Base-by-base conservation (phyloP, 2,797 vertebrate species). In the Oophaga sylvatica region DNA sequence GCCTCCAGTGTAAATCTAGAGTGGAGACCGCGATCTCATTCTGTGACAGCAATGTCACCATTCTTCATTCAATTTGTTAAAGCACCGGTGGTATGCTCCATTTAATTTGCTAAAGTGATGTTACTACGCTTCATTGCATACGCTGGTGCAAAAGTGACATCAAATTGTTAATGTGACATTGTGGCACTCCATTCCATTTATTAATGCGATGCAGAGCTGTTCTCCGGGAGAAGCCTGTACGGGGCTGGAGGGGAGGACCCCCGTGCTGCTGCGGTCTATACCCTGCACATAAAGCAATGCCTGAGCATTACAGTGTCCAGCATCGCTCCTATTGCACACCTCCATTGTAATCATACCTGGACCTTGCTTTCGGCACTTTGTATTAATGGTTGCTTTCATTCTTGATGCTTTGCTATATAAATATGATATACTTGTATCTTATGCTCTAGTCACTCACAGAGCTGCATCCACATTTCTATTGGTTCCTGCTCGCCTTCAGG, bases 31-130 rank as follows among this genome's bases (percentile, higher is more conserved):
- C 11, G 53, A 56, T 62, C 57, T 79, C 81, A 31, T n/a, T 65
- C 48, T n/a, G 53, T 62, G 12, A 17, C 57, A 26, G 82, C 87
- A 88, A 88, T 88, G 87, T 84, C 87, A 84, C 82, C 15, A 80
- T 84, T 59, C 67, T 80, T 88, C 87, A 88, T 84, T 75, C 87
- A 88, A 88, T 88, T 88, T 88, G 82, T 80, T 73, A 71, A 65
- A 80, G 87, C 87, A 70, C 82, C 82, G 87, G 76, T 73, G 87
- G 76, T 84, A 80, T 80, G 87, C 87, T 80, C 87, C 56, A 88
- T 88, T 88, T 88, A 80, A 88, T 88, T 88, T 88, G 82, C 77
- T 88, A 84, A 88, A 88, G 87, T 88, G 87, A 88, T 88, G 87
- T 84, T 80, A 68, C 82, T 56, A 75, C 41, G 77, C 87, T 80